phyloP scores from a whole-genome alignment of 2,888 invertebrate species.

The Spodoptera littoralis region DNA sequence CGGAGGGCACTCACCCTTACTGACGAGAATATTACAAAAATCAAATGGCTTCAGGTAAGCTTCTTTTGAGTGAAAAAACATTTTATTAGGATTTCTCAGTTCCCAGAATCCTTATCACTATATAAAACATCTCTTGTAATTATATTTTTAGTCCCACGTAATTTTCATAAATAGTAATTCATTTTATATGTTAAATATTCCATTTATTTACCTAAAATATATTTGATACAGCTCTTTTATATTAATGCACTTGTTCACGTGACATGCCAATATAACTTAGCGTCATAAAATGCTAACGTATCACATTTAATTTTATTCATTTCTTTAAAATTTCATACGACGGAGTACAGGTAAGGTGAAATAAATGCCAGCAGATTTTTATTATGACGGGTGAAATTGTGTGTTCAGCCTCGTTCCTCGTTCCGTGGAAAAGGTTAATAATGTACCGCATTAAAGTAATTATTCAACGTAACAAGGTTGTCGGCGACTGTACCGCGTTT shows the following conservation, averaged over 20 bases:
- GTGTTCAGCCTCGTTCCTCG: slow-evolving; percentile 8
- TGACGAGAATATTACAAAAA: slow-evolving; percentile 92
- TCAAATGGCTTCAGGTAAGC: slow-evolving; percentile 88
- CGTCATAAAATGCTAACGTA: slow-evolving; percentile 6
- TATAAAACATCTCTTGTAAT: too few relatives aligned
- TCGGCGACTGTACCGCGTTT: slow-evolving; percentile 58
- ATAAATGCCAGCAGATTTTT: slow-evolving; percentile 59
- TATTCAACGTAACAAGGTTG: slow-evolving; percentile 63
- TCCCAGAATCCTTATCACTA: too few relatives aligned
- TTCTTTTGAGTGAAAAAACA: too few relatives aligned
- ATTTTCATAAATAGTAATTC: too few relatives aligned
- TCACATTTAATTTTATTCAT: too few relatives aligned
- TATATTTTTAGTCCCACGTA: too few relatives aligned
- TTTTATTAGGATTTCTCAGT: too few relatives aligned
- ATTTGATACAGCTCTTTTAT: too few relatives aligned
- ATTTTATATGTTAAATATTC: too few relatives aligned
- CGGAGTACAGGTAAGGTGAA: slow-evolving; percentile 23
- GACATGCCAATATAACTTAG: background rate
- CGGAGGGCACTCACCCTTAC: slow-evolving; percentile 91
- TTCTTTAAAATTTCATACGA: background rate
- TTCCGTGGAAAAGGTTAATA: slow-evolving; percentile 60
- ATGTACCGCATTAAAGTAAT: slow-evolving; percentile 63
- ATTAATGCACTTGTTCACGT: too few relatives aligned
- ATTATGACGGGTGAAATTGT: slow-evolving; percentile 52
- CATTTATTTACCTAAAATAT: too few relatives aligned